Conservation (phyloP, 2,113 vertebrate genomes). For the Leiothrix lutea region DNA sequence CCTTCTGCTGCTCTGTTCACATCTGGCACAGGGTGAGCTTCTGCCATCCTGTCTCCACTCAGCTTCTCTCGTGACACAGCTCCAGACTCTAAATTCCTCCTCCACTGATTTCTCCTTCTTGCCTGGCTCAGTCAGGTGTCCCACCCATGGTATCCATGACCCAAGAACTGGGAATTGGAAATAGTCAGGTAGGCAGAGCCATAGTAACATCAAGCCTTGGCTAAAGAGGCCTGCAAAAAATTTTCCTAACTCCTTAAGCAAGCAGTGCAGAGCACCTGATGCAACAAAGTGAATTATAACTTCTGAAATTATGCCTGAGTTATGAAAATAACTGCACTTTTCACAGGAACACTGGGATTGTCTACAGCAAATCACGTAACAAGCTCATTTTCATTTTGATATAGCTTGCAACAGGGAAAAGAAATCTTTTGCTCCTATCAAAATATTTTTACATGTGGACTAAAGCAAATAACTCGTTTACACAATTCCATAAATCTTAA, state of each 20-base stretch:
- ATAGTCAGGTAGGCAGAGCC: not conserved
- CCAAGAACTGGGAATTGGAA: not conserved
- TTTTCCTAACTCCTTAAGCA: not conserved
- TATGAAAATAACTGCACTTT: not conserved
- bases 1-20: not conserved
- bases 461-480: not conserved
- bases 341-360: not conserved
- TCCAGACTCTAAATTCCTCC: not conserved
- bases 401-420: not conserved
- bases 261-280: not conserved
- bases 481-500: not conserved
- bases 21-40: not conserved
- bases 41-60: not conserved
- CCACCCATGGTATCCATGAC: not conserved
- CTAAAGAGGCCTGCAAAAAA: not conserved
- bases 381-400: not conserved
- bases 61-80: not conserved
- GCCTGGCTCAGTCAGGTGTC: not conserved
- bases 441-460: not conserved
- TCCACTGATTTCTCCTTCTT: not conserved
- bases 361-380: not conserved
- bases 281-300: not conserved
- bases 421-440: not conserved
- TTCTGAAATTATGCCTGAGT: not conserved
- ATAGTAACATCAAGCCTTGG: not conserved